phyloP scores from a whole-genome alignment of 2,888 invertebrate genomes.

The Aporophyla lueneburgensis region DNA sequence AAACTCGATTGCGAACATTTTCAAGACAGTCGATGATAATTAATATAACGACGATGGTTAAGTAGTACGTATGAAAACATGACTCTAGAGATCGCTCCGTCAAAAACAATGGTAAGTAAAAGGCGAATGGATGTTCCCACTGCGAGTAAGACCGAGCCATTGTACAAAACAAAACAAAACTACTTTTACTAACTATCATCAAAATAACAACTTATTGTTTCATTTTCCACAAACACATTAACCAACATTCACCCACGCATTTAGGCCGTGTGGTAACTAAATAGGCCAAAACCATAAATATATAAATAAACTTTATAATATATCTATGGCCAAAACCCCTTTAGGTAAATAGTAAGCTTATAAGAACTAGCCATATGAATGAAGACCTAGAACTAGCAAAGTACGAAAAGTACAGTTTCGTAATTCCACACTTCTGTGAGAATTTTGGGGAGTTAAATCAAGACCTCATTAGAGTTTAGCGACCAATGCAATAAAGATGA shows the following conservation, averaged over 20 bases:
- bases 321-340: conserved; percentile 7
- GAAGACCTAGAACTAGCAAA: background rate
- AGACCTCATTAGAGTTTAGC: background rate
- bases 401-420: background rate
- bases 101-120: conserved; percentile 84
- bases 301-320: background rate
- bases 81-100: conserved; percentile 68
- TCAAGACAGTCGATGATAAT: conserved; percentile 45
- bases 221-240: conserved; percentile 69
- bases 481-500: conserved; percentile 16
- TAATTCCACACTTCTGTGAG: background rate
- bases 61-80: conserved; percentile 64
- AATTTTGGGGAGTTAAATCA: conserved; percentile 2
- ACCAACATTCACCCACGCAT: conserved; percentile 59
- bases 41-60: conserved; percentile 48
- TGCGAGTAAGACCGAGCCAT: conserved; percentile 75
- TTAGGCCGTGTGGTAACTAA: conserved; percentile 46
- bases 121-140: conserved; percentile 82
- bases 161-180: conserved; percentile 76
- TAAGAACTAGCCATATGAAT: background rate
- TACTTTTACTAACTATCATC: conserved; percentile 81
- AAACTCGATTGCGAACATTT: conserved; percentile 8
- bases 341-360: conserved; percentile 8
- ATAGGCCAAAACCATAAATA: conserved; percentile 17
- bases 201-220: conserved; percentile 74